A percentile compares a stretch with the other conserved stretches of the same genome.
These are phyloP conservation scores for Capitella teleta DNA, from an alignment of 1,140 invertebrate genomes.

Conservation along the genomic window DNA sequence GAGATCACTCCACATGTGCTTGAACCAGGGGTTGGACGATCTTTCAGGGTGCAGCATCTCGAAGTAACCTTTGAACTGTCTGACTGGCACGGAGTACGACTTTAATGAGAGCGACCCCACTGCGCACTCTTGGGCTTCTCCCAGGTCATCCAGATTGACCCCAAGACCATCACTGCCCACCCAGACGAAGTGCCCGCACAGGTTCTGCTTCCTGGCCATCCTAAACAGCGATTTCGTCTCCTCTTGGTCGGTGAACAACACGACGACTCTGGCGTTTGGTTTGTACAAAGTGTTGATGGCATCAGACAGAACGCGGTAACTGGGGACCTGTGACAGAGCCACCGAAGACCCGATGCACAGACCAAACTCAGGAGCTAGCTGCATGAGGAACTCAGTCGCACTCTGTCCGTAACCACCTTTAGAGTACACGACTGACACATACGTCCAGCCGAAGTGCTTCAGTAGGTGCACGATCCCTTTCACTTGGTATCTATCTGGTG, in stretches of 20 bases:
- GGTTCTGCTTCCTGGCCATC: neutral
- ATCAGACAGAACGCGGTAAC: too few relatives aligned
- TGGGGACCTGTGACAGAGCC: neutral
- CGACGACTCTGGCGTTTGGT: constrained; percentile 2
- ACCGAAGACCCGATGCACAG: constrained; percentile 4
- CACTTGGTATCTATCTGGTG: constrained; percentile 23
- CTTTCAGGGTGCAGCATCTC: constrained; percentile 1
- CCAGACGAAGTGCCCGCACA: constrained; percentile 7
- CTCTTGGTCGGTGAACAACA: constrained; percentile 11
- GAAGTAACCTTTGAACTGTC: constrained; percentile 5
- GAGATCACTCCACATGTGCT: constrained; percentile 10
- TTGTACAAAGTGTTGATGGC: neutral
- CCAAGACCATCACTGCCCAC: constrained; percentile 11
- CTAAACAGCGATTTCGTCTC: constrained; percentile 1
- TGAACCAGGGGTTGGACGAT: constrained; percentile 12
- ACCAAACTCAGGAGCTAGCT: neutral
- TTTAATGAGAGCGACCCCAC: constrained; percentile 4
- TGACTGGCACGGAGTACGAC: neutral
- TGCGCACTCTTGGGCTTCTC: constrained; percentile 1
- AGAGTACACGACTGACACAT: constrained; percentile 9
- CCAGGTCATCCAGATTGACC: constrained; percentile 11
- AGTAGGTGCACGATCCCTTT: constrained; percentile 24
- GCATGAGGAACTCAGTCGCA: neutral
- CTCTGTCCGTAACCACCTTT: constrained; percentile 11
- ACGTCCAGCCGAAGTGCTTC: constrained; percentile 14